Base-by-base conservation (phyloP, 2,797 vertebrate genomes). In the Craterocephalus amniculus region DNA sequence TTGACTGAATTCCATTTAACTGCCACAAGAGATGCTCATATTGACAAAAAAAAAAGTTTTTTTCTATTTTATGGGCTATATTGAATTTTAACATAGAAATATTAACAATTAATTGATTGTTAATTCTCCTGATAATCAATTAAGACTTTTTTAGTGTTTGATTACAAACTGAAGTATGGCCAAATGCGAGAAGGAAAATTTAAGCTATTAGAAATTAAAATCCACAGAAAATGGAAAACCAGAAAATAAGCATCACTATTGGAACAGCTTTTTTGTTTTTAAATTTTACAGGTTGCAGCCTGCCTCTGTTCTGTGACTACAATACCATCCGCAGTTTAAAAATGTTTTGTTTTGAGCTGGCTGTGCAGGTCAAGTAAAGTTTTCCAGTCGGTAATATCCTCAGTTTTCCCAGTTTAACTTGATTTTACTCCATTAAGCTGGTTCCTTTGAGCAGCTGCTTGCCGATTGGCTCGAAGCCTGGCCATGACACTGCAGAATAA, bases 401-500 rank as follows among this genome's bases (percentile, higher is more conserved):
- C 31, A 55, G 16, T 55, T 55, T 62, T 58, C 35, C 34, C 20
- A 26, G 16, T 4, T 57, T 43, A 55, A 61, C 43, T 70, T 36
- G 36, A 54, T 62, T 36, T 52, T 35, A 8, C 26, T 22, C 57
- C 22, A 10, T 13, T 70, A 49, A 32, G 60, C 34, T 40, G 29
- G 18, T 55, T 59, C 4, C 12, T 67, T 26, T 7, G 27, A 58
- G 56, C 67, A 70, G 70, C 80, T 80, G 72, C 64, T 29, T 64
- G 68, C 67, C 70, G 67, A 81, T 75, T 24, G 83, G 70, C 77
- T 76, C 22, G 54, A 29, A 26, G 64, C 72, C 67, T 67, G 69
- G 29, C 13, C 74, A 75, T 90, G 89, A 89, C 74, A 32, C 72
- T 67, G 85, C 86, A 88, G 74, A 86, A 80, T 70, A 75, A 65